Conservation (phyloP, 2,113 vertebrate genomes). For the Theristicus caerulescens region DNA sequence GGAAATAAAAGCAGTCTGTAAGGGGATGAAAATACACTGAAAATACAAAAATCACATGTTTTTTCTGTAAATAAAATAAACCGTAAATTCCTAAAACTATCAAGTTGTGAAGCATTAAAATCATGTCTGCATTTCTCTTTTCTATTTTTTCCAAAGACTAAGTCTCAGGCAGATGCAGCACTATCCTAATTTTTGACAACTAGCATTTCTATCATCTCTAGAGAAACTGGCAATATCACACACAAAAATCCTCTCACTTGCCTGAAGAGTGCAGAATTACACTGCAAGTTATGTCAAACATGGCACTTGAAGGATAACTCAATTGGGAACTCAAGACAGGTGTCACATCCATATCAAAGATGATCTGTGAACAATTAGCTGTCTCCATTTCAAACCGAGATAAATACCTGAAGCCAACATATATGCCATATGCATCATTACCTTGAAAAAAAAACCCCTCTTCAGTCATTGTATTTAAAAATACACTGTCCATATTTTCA, state of each 20-base stretch:
- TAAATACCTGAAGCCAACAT: not conserved
- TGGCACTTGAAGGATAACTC: not conserved
- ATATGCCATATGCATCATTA: not conserved
- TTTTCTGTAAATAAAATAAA: not conserved
- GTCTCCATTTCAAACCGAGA: not conserved
- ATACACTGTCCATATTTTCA: not conserved
- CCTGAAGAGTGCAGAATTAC: slow-evolving; percentile 36
- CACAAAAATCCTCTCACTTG: not conserved
- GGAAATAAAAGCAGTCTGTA: not conserved
- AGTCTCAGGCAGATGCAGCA: not conserved
- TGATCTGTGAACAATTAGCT: not conserved
- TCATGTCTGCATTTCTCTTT: not conserved
- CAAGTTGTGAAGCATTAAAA: not conserved
- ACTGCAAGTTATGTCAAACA: not conserved
- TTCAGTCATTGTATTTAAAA: not conserved
- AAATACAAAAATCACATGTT: not conserved
- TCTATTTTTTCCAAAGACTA: not conserved
- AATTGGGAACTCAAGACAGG: not conserved
- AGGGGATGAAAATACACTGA: not conserved
- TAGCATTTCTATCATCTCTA: not conserved
- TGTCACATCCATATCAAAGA: not conserved
- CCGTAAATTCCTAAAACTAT: not conserved
- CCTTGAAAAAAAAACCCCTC: not conserved
- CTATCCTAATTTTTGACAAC: not conserved
- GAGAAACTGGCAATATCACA: not conserved